These are phyloP conservation scores for Trachemys scripta DNA, from an alignment of 2,113 vertebrate genomes.

Conservation along the genomic window DNA sequence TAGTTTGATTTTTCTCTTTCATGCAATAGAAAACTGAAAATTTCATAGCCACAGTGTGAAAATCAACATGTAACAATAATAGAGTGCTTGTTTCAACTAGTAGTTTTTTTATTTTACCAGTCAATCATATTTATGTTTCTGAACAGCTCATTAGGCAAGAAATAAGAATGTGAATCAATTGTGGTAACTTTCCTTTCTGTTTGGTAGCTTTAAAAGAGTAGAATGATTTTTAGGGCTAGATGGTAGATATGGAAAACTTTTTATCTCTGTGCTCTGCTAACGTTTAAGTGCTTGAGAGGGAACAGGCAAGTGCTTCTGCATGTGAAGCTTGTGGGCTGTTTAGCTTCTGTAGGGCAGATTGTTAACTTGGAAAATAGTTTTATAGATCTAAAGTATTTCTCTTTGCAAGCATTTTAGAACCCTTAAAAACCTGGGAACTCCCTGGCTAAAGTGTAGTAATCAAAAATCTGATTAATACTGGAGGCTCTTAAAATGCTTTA, in stretches of 20 bases:
- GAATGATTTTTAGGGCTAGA: not conserved
- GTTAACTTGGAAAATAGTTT: not conserved
- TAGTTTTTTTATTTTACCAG: not conserved
- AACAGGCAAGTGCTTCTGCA: not conserved
- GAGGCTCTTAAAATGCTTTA: not conserved
- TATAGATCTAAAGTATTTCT: not conserved
- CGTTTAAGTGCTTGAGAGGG: not conserved
- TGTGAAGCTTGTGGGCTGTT: not conserved
- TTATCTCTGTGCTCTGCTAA: not conserved
- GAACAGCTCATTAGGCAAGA: not conserved
- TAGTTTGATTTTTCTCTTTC: not conserved
- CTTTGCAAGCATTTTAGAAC: not conserved
- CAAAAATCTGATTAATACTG: not conserved
- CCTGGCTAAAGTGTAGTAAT: not conserved
- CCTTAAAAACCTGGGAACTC: not conserved
- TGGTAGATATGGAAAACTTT: not conserved
- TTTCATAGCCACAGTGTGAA: not conserved
- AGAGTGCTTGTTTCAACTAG: not conserved
- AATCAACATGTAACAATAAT: not conserved
- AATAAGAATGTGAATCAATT: not conserved
- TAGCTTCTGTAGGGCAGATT: not conserved
- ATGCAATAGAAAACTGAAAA: not conserved
- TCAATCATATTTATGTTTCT: not conserved
- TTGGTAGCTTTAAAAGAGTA: not conserved
- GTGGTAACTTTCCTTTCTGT: not conserved